Conservation (phyloP, 1,140 invertebrate genomes). For the Drosophila obscura region DNA sequence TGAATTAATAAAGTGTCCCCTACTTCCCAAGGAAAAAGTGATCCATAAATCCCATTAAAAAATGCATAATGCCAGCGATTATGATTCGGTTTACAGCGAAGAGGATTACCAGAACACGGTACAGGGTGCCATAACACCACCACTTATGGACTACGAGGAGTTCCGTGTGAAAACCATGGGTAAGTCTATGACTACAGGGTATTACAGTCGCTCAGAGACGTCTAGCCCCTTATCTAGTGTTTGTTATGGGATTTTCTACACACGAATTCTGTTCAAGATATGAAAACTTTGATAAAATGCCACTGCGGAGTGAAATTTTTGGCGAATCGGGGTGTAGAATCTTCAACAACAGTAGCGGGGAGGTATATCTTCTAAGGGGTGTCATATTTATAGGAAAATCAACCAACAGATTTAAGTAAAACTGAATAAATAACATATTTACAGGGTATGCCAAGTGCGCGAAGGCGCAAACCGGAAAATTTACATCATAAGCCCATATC, state of each 20-base stretch:
- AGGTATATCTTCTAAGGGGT: not conserved
- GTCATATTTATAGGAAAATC: too few relatives aligned
- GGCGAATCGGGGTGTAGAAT: not conserved
- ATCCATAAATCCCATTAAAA: not conserved
- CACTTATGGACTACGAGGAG: slow-evolving; percentile 69
- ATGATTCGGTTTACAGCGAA: slow-evolving; percentile 68
- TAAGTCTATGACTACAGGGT: slow-evolving; percentile 31
- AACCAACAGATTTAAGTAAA: slow-evolving; percentile 42
- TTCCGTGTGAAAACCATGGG: slow-evolving; percentile 69
- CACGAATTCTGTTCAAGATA: slow-evolving; percentile 28
- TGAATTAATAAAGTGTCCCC: not conserved
- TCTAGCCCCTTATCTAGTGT: slow-evolving; percentile 66
- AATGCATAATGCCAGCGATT: slow-evolving; percentile 71
- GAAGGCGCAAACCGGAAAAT: too few relatives aligned
- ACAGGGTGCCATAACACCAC: slow-evolving; percentile 54
- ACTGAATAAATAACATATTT: not conserved
- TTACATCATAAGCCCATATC: too few relatives aligned
- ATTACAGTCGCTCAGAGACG: slow-evolving; percentile 7
- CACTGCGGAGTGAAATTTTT: slow-evolving; percentile 40
- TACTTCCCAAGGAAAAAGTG: too few relatives aligned
- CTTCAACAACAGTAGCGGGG: not conserved
- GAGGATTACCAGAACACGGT: slow-evolving; percentile 56
- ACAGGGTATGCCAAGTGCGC: too few relatives aligned
- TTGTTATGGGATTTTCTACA: slow-evolving; percentile 57
- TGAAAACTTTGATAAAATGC: slow-evolving; percentile 66